Evolutionary conservation across 1,140 invertebrate genomes (phyloP).

Genomic region (Danaus plexippus): DNA sequence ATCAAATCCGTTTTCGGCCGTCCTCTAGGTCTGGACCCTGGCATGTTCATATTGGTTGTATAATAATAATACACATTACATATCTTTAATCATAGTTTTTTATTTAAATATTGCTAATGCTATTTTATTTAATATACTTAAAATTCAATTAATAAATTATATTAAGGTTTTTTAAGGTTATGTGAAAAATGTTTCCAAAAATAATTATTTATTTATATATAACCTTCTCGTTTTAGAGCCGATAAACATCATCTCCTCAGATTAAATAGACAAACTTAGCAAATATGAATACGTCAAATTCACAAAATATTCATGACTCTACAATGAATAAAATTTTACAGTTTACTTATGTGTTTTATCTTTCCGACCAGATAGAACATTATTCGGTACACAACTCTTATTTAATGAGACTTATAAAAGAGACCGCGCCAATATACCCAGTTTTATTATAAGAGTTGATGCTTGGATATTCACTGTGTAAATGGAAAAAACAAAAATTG

Average conservation of each 20-base stretch:
- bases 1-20: no score
- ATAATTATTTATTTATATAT: conserved; percentile 1
- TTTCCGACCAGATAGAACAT: conserved; percentile 12
- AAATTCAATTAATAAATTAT: no score
- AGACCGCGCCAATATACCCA: conserved; percentile 32
- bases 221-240: conserved; percentile 27
- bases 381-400: conserved; percentile 24
- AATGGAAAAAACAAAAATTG: conserved; percentile 20
- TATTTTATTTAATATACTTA: no score
- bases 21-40: no score
- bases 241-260: conserved; percentile 21
- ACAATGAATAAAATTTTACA: conserved; percentile 5
- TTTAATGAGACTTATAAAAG: conserved; percentile 36
- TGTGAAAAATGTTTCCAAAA: background rate
- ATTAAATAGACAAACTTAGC: conserved; percentile 26
- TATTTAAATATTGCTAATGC: no score
- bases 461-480: conserved; percentile 26
- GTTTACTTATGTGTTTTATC: conserved; percentile 1
- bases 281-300: background rate
- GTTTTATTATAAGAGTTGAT: conserved; percentile 30
- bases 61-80: no score
- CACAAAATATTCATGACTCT: no score
- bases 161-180: no score
- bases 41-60: no score
- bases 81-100: no score